Percentiles rank a stretch among this genome's conserved stretches.
phyloP scores from a whole-genome alignment of 1,140 invertebrate species.

The Zaprionus tsacasi region DNA sequence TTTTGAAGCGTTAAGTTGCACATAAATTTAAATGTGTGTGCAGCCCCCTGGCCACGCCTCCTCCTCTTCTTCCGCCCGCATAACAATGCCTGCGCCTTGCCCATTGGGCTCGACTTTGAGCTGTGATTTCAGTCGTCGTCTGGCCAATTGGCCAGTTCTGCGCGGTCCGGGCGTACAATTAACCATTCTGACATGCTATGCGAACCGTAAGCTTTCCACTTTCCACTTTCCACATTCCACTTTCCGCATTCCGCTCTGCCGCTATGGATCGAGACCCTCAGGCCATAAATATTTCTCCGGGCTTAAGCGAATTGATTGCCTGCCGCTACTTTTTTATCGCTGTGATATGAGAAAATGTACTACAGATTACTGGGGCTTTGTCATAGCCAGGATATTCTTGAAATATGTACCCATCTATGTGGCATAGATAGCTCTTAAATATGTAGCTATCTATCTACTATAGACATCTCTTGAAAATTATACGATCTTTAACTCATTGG shows the following conservation, averaged over 20 bases:
- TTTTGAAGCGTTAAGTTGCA: constrained; percentile 83
- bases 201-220: constrained; percentile 2
- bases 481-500: neutral
- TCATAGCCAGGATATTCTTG: neutral
- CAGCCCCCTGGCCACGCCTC: neutral
- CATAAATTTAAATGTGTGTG: constrained; percentile 79
- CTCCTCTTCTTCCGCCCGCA: neutral
- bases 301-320: constrained; percentile 4
- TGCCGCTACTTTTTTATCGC: neutral
- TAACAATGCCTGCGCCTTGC: neutral
- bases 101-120: neutral
- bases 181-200: neutral
- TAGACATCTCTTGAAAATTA: neutral
- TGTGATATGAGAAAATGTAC: neutral
- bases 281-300: neutral
- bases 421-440: too few species aligned
- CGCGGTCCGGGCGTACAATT: neutral
- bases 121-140: constrained; percentile 7
- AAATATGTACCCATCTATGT: too few species aligned
- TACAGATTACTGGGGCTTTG: neutral
- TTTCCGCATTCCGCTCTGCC: neutral
- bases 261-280: neutral
- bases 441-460: neutral
- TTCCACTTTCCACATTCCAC: neutral
- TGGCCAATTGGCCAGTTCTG: constrained; percentile 4